Conservation (phyloP, 2,888 invertebrate genomes). For the Scrobipalpa atriplicella region DNA sequence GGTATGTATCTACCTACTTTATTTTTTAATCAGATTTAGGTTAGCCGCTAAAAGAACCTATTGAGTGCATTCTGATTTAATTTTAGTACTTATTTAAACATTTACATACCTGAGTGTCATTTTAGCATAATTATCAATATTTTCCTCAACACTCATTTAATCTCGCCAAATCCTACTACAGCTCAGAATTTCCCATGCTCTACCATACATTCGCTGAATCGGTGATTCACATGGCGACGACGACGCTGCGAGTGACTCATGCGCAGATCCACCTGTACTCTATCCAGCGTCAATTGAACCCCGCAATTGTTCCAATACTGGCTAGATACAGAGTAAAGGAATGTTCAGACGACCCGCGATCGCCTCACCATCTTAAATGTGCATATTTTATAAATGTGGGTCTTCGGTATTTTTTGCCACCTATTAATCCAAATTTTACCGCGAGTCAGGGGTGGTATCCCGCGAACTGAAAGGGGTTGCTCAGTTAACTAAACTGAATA, state of each 20-base stretch:
- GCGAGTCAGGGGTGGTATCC: too few species aligned
- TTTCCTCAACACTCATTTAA: not conserved
- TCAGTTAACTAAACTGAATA: too few species aligned
- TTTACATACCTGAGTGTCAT: not conserved
- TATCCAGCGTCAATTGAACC: slow-evolving; percentile 27
- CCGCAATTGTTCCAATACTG: slow-evolving; percentile 26
- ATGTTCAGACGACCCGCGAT: too few species aligned
- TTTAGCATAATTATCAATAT: not conserved
- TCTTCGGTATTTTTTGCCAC: too few species aligned
- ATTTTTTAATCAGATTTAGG: too few species aligned
- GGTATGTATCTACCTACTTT: not conserved
- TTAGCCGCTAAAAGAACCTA: too few species aligned
- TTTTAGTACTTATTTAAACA: not conserved
- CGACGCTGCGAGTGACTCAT: slow-evolving; percentile 40
- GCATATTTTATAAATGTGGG: too few species aligned
- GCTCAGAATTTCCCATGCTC: slow-evolving; percentile 20
- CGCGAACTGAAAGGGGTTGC: too few species aligned
- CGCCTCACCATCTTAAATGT: too few species aligned
- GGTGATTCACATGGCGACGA: slow-evolving; percentile 33
- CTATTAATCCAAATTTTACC: too few species aligned
- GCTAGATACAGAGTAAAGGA: not conserved
- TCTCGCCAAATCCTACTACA: slow-evolving; percentile 13
- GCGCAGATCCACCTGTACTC: slow-evolving; percentile 18
- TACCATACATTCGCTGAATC: slow-evolving; percentile 28
- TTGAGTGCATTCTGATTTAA: not conserved